Conservation (phyloP, 2,888 invertebrate species). For the Cerastoderma edule region DNA sequence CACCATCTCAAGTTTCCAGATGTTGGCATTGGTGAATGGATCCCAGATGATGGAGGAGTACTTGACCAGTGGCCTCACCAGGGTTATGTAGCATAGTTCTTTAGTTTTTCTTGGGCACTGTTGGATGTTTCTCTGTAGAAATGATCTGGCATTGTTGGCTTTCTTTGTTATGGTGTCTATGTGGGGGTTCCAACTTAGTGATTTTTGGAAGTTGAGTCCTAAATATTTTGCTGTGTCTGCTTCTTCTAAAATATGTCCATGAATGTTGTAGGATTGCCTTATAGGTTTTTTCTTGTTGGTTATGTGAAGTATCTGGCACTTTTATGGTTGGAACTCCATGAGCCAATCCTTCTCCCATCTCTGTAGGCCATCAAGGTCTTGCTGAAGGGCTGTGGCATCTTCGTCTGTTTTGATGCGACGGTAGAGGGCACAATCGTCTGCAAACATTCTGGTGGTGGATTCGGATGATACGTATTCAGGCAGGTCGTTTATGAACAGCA, state of each 20-base stretch:
- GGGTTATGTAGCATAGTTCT: not conserved
- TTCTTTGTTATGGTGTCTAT: not conserved
- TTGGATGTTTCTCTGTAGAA: not conserved
- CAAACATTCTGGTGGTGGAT: constrained; percentile 45
- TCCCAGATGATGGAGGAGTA: not conserved
- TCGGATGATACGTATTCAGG: constrained; percentile 38
- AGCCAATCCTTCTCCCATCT: constrained; percentile 43
- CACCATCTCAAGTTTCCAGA: constrained; percentile 16
- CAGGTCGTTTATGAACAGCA: constrained; percentile 60
- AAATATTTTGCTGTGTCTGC: not conserved
- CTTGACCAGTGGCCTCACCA: not conserved
- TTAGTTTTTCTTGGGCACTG: constrained; percentile 1
- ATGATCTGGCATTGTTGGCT: not conserved
- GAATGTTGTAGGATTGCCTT: not conserved
- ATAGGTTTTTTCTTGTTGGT: constrained; percentile 30
- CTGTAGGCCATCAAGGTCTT: constrained; percentile 44
- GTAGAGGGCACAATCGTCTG: constrained; percentile 58
- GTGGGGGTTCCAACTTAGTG: not conserved
- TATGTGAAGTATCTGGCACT: constrained; percentile 44
- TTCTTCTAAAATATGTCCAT: not conserved
- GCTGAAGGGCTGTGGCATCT: constrained; percentile 36
- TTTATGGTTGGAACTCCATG: constrained; percentile 55
- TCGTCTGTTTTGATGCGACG: constrained; percentile 27
- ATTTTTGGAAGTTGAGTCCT: not conserved
- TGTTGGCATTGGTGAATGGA: constrained; percentile 18